Evolutionary conservation across 2,113 vertebrate species (phyloP).

Genomic region (Promerops cafer): DNA sequence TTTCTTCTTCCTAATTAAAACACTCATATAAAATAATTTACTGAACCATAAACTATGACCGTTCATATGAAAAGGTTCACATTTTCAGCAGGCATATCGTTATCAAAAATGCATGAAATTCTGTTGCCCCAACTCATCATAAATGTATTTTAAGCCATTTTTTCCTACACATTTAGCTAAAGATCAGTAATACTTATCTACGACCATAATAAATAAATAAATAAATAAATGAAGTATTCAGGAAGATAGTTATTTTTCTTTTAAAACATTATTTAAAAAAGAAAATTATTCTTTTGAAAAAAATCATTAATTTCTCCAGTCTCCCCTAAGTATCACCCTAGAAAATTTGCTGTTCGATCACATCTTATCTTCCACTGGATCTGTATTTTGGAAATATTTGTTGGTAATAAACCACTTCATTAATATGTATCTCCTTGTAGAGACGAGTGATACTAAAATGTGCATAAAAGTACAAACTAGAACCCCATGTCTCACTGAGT

Average conservation of each 20-base stretch:
- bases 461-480: not conserved
- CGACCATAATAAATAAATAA: not conserved
- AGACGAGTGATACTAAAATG: not conserved
- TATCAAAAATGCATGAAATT: not conserved
- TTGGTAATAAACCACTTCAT: not conserved
- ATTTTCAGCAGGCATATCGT: not conserved
- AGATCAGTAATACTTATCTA: not conserved
- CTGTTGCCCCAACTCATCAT: not conserved
- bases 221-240: not conserved
- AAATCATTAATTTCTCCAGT: not conserved
- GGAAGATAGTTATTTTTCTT: not conserved
- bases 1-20: not conserved
- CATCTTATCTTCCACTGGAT: not conserved
- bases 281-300: not conserved
- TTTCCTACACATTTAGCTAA: not conserved
- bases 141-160: not conserved
- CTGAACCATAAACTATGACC: not conserved
- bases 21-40: not conserved
- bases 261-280: not conserved
- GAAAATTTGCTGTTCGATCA: not conserved
- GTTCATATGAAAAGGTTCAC: not conserved
- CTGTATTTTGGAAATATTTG: not conserved
- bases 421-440: not conserved
- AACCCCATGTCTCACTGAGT: not conserved
- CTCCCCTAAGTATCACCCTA: not conserved